These are phyloP conservation scores for Catharus bicknelli DNA, from an alignment of 2,113 vertebrate species.

Conservation along the genomic window DNA sequence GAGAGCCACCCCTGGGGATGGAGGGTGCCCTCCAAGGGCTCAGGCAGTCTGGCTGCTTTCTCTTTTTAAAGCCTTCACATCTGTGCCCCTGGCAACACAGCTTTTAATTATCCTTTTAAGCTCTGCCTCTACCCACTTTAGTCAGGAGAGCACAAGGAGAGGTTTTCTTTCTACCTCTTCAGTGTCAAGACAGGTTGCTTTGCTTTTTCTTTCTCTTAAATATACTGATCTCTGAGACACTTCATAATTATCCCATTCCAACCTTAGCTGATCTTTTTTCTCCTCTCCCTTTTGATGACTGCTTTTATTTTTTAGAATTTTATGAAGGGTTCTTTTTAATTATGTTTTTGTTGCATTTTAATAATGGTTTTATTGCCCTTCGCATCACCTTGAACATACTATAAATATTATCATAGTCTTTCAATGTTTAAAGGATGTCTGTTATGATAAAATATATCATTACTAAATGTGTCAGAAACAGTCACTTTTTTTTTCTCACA, in stretches of 20 bases:
- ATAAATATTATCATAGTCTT: conserved; percentile 46
- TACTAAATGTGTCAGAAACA: conserved; percentile 29
- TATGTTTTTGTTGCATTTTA: conserved; percentile 49
- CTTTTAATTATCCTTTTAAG: conserved; percentile 34
- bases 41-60: neutral
- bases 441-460: conserved; percentile 48
- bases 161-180: neutral
- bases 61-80: neutral
- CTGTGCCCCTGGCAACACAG: neutral
- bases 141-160: neutral
- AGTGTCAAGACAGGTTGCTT: neutral
- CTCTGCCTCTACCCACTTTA: neutral
- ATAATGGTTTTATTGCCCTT: conserved; percentile 43
- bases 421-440: conserved; percentile 45
- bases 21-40: neutral
- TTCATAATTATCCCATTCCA: neutral
- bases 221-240: neutral
- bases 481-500: neutral
- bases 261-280: neutral
- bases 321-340: conserved; percentile 20
- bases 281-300: neutral
- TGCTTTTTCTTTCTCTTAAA: neutral
- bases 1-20: neutral
- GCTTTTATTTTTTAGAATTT: conserved; percentile 45
- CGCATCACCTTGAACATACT: conserved; percentile 20